Conservation (phyloP, 92 coral and sea anemone species). For the Isaurus tuberculatus region DNA sequence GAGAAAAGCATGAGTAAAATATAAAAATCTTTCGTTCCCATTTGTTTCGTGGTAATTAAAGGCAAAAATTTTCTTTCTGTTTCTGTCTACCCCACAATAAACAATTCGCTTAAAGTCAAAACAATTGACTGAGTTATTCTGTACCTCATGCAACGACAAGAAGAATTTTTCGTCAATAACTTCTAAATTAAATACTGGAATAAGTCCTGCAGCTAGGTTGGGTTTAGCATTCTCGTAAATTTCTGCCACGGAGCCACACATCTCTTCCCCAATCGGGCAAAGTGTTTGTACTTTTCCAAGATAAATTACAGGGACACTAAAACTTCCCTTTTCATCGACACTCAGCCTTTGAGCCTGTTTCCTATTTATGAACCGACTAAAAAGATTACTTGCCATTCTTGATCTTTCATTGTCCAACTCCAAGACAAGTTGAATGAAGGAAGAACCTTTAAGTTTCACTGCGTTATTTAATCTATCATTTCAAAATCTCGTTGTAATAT, state of each 20-base stretch:
- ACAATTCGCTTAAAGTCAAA: conserved; percentile 72
- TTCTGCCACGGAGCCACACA: conserved; percentile 88
- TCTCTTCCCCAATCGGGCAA: conserved; percentile 82
- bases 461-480: background rate
- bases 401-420: background rate
- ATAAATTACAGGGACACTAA: conserved; percentile 51
- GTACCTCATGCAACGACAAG: conserved; percentile 25
- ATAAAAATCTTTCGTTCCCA: conserved; percentile 55
- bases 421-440: background rate
- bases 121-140: conserved; percentile 24
- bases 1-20: conserved; percentile 73
- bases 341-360: conserved; percentile 14
- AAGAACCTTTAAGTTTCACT: background rate
- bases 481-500: background rate
- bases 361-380: conserved; percentile 18
- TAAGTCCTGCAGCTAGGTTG: conserved; percentile 40
- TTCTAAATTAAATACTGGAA: conserved; percentile 61
- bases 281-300: conserved; percentile 82
- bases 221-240: conserved; percentile 64
- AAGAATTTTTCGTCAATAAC: conserved; percentile 54
- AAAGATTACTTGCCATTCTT: conserved; percentile 25
- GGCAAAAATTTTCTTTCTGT: conserved; percentile 70
- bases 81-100: conserved; percentile 87
- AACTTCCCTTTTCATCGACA: background rate
- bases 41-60: conserved; percentile 70